Evolutionary conservation across 2,888 invertebrate genomes (phyloP).

Genomic region (Cenopis cana): DNA sequence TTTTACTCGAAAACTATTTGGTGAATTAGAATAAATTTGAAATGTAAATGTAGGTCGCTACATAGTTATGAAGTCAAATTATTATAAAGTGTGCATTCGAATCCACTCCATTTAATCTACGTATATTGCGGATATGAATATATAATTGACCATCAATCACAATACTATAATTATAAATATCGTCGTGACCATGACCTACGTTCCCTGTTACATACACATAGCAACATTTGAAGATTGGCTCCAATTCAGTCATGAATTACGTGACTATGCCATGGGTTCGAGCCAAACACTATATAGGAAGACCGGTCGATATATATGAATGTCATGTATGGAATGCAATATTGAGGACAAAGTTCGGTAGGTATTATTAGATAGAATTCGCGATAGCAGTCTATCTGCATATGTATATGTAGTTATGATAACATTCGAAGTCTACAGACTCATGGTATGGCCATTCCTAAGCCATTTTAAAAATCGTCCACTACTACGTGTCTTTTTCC

Average conservation of each 20-base stretch:
- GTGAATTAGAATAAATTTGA: no score
- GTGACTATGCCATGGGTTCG: constrained; percentile 8
- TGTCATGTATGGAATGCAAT: constrained; percentile 6
- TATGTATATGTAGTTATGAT: neutral
- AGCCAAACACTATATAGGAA: constrained; percentile 7
- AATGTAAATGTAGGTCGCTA: no score
- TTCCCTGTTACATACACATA: neutral
- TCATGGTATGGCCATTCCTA: no score
- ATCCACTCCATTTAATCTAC: no score
- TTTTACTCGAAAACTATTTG: no score
- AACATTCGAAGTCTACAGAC: neutral
- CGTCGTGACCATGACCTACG: neutral
- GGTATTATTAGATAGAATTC: constrained; percentile 4
- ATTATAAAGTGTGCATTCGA: no score
- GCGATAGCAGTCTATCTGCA: neutral
- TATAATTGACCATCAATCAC: neutral
- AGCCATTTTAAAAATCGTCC: no score
- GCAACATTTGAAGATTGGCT: constrained; percentile 15
- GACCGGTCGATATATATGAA: neutral
- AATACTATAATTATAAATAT: neutral
- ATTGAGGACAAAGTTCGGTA: constrained; percentile 3
- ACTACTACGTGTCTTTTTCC: no score
- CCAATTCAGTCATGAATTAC: constrained; percentile 16
- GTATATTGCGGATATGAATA: neutral
- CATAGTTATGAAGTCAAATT: no score